phyloP scores from a whole-genome alignment of 1,140 invertebrate genomes.

The Bursaphelenchus mucronatus region DNA sequence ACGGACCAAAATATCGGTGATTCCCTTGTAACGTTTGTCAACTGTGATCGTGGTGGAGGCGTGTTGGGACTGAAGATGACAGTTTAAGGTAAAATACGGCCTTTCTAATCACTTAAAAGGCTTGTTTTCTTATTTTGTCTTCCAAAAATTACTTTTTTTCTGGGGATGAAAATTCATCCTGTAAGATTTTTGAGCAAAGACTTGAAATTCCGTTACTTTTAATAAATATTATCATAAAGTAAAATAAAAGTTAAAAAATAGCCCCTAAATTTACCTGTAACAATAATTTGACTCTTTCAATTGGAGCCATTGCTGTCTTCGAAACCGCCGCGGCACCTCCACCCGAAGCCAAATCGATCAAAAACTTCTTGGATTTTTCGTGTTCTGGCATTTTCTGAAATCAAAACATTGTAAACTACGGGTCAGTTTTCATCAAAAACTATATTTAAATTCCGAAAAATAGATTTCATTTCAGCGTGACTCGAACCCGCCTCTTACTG shows the following conservation, averaged over 20 bases:
- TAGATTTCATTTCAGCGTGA: too few species aligned
- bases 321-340: constrained; percentile 82
- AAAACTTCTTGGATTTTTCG: constrained; percentile 54
- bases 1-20: constrained; percentile 54
- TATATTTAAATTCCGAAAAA: too few species aligned
- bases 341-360: constrained; percentile 61
- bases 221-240: not conserved
- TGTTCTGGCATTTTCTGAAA: constrained; percentile 11
- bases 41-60: constrained; percentile 72
- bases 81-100: not conserved
- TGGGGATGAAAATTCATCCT: too few species aligned
- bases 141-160: too few species aligned
- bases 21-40: constrained; percentile 64
- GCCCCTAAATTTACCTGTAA: constrained; percentile 59
- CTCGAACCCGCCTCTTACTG: too few species aligned
- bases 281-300: constrained; percentile 64
- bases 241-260: constrained; percentile 18
- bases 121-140: too few species aligned
- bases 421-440: too few species aligned
- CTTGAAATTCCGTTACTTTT: not conserved
- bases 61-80: constrained; percentile 59
- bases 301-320: constrained; percentile 70
- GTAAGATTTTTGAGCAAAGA: too few species aligned
- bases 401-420: too few species aligned
- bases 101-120: too few species aligned